phyloP scores from a whole-genome alignment of 2,797 vertebrate genomes.

The Alauda arvensis region DNA sequence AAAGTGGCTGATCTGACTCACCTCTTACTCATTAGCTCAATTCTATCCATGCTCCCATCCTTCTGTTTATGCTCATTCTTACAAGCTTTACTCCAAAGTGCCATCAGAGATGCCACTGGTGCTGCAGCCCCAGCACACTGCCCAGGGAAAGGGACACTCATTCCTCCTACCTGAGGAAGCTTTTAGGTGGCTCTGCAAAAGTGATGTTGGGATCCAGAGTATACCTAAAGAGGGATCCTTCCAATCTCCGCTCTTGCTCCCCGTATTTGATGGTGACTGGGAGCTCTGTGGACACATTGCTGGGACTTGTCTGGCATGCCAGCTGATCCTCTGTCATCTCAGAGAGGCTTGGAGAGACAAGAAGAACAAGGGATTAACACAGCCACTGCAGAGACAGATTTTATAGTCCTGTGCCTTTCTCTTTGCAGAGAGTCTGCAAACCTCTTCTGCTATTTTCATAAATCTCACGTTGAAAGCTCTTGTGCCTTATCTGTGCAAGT shows the following conservation, averaged over 20 bases:
- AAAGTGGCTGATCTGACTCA: neutral
- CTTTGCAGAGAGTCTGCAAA: neutral
- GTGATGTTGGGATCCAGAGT: conserved; percentile 90
- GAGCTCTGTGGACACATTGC: conserved; percentile 76
- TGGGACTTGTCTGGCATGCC: conserved; percentile 82
- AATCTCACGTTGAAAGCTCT: neutral
- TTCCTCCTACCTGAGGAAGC: conserved; percentile 83
- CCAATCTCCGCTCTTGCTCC: conserved; percentile 76
- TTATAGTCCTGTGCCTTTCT: neutral
- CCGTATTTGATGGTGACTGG: conserved; percentile 84
- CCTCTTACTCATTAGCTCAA: neutral
- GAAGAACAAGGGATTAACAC: neutral
- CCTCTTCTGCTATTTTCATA: neutral
- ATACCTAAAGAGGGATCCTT: conserved; percentile 77
- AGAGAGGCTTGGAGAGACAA: conserved; percentile 68
- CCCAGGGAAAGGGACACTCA: neutral
- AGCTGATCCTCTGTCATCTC: conserved; percentile 78
- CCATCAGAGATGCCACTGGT: neutral
- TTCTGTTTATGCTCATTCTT: neutral
- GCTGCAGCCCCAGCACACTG: neutral
- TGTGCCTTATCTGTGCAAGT: neutral
- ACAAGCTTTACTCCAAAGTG: neutral
- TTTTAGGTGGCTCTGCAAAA: conserved; percentile 83
- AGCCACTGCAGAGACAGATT: neutral
- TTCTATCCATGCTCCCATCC: neutral